phyloP scores from a whole-genome alignment of 2,888 invertebrate genomes.

The Eupsilia transversa region DNA sequence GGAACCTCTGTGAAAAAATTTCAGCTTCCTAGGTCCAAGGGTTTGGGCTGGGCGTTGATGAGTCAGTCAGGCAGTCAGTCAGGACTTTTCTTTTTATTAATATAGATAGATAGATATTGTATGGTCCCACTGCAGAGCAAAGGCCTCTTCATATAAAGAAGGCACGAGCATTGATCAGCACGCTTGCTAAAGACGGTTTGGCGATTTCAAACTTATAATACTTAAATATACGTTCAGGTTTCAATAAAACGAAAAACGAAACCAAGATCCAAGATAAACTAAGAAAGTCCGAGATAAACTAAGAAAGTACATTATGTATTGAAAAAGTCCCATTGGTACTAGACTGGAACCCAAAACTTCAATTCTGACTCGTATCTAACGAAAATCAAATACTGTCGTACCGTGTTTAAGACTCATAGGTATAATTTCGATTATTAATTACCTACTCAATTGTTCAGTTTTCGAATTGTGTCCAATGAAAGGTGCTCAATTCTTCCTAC shows the following conservation, averaged over 20 bases:
- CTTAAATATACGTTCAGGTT: not conserved
- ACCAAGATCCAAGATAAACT: no score
- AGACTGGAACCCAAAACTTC: not conserved
- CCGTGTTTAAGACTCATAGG: not conserved
- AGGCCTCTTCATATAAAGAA: not conserved
- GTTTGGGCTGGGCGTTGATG: no score
- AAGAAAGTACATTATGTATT: not conserved
- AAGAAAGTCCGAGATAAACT: not conserved
- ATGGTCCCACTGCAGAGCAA: not conserved
- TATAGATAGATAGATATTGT: no score
- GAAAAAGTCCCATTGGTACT: not conserved
- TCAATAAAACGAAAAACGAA: no score
- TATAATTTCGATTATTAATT: not conserved
- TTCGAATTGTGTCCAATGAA: slow-evolving; percentile 1
- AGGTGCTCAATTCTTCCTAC: not conserved
- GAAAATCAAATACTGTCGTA: not conserved
- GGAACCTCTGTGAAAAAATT: no score
- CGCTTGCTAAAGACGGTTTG: not conserved
- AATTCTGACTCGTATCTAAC: not conserved
- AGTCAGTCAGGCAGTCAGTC: no score
- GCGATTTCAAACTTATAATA: not conserved
- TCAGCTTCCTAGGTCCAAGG: no score
- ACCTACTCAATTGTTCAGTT: slow-evolving; percentile 3
- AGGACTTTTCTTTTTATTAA: no score
- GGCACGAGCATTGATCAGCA: not conserved